Evolutionary conservation across 2,888 invertebrate species (phyloP).

Genomic region (Luperina nickerlii): DNA sequence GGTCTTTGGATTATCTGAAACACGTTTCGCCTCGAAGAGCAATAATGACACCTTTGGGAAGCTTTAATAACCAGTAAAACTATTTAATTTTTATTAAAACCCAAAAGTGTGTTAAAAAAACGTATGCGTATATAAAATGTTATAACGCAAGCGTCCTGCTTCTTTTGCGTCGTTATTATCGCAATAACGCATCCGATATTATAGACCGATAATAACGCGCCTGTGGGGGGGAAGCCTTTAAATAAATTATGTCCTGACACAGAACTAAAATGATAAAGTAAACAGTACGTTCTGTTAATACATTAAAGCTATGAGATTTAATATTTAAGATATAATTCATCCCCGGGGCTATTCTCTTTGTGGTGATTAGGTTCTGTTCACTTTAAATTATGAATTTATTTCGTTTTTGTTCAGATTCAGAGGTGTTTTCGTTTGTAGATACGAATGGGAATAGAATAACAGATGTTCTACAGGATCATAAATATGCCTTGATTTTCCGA

Average conservation of each 20-base stretch:
- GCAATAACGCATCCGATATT: too few species aligned
- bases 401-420: background rate
- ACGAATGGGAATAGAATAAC: background rate
- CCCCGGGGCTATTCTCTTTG: constrained; percentile 11
- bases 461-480: background rate
- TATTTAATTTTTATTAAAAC: too few species aligned
- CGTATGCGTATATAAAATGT: too few species aligned
- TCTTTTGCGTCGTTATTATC: too few species aligned
- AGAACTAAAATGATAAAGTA: constrained; percentile 18
- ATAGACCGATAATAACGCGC: too few species aligned
- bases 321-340: constrained; percentile 19
- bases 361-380: constrained; percentile 7
- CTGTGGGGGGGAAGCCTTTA: too few species aligned
- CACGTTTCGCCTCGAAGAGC: background rate
- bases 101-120: too few species aligned
- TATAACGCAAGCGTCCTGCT: too few species aligned
- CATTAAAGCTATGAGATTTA: constrained; percentile 24
- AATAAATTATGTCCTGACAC: background rate
- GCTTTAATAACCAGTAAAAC: too few species aligned
- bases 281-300: constrained; percentile 20
- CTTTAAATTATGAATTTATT: background rate
- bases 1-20: background rate
- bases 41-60: background rate
- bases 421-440: background rate
- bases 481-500: background rate